Evolutionary conservation across 2,888 invertebrate species (phyloP), one percentile per base, ranked within the genome.

Genomic region (Drosophila merina): DNA sequence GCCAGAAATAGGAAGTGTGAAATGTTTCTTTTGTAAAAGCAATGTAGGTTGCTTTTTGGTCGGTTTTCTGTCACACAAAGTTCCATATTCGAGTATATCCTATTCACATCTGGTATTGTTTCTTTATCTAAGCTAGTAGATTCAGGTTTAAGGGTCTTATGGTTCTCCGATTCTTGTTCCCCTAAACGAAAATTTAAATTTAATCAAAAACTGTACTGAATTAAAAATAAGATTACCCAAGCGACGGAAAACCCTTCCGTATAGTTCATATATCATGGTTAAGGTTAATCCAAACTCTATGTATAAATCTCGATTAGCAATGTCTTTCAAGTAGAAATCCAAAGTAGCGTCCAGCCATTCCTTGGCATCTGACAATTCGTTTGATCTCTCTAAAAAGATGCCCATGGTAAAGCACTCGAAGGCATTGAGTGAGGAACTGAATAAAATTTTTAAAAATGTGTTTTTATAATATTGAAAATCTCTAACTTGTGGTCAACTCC

Each of bases 331-430:
- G n/a, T 36, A 36, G 4, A 36, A 36, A n/a, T 36, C 36, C n/a
- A 12, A 5, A 6, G 36, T 6, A 36, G 12, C n/a, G 2, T 36
- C 36, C 2, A 36, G 36, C 36, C 36, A 36, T 36, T 36, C n/a
- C 36, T 36, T 36, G 36, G 36, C 36, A 36, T 36, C n/a, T 1
- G 5, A 2, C n/a, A n/a, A 36, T 6, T 36, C n/a, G n/a, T 36
- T 6, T n/a, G n/a, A 2, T 36, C n/a, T n/a, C 5, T 36, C 6
- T 5, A 33, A 10, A n/a, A 10, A 33, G 10, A 33, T 5, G 36
- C n/a, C n/a, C 36, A 36, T n/a, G 36, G 36, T 36, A 36, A n/a
- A 36, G n/a, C n/a, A 36, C 5, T 36, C 36, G n/a, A 36, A 36
- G 6, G 36, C 36, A 36, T 36, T 36, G 6, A 36, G 36, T n/a